Evolutionary conservation across 2,888 invertebrate species (phyloP), one percentile per base, ranked within the genome.

Genomic region (Nymphalis urticae): DNA sequence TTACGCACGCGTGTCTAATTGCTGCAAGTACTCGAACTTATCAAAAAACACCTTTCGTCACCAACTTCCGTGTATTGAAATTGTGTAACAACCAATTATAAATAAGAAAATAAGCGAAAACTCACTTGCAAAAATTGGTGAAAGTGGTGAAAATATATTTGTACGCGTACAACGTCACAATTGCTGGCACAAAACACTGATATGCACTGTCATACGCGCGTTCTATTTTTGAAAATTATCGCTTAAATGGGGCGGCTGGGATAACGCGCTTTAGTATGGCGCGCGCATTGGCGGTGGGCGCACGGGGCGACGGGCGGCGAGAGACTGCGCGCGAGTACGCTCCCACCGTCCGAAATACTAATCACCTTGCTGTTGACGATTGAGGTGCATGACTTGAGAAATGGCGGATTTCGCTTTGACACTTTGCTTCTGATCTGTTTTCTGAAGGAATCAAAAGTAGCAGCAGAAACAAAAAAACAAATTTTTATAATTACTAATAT

Each of bases 291-390:
- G 82, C 87, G 80, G 77, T 85, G 83, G 82, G 83, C 90, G 89
- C 89, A 82, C 87, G 76, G 81, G 79, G 80, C 84, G 87, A 84
- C 84, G 83, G 81, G 84, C 89, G 87, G 89, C 85, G 85, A 87
- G 90, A 87, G 89, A 92, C 92, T 92, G 91, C 89, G 88, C 82
- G 76, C 76, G 54, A 53, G 53, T 56, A 16, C 54, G 82, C 90
- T 88, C 87, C 90, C 89, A 86, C 87, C 80, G 80, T 80, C 88
- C 90, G 85, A 89, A 89, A 89, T 87, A 86, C 86, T 89, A 89
- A 90, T 91, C 90, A 90, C 90, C 89, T 90, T 90, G 89, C 88
- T 87, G 88, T 89, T 88, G 89, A 85, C 80, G 83, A 85, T 85
- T 82, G 77, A 76, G 80, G 75, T 72, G 63, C 73, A 80, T 77